Evolutionary conservation across 2,113 vertebrate species (phyloP).

Genomic region (Platanista minor): DNA sequence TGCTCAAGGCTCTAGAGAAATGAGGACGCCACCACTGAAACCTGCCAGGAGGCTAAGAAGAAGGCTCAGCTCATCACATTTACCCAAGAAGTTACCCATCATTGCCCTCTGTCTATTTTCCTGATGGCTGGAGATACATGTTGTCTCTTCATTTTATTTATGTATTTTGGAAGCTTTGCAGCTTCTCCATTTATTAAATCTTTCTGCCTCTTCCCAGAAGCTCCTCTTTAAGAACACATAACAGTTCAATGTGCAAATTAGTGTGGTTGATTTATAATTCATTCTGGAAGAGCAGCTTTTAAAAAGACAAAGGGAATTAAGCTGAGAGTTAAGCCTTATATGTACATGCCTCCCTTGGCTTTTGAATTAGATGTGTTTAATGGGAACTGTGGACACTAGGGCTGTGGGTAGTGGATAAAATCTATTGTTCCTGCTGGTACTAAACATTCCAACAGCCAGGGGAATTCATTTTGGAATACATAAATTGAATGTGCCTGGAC

Average conservation of each 20-base stretch:
- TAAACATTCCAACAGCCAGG: constrained; percentile 55
- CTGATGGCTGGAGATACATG: background rate
- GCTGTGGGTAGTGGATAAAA: constrained; percentile 39
- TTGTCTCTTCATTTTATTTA: constrained; percentile 56
- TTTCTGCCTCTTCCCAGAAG: constrained; percentile 69
- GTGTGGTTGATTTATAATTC: constrained; percentile 67
- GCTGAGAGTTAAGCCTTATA: constrained; percentile 43
- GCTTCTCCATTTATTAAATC: constrained; percentile 62
- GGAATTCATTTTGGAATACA: constrained; percentile 63
- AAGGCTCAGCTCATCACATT: background rate
- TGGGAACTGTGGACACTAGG: constrained; percentile 44
- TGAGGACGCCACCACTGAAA: background rate
- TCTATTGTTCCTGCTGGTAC: constrained; percentile 54
- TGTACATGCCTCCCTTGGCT: constrained; percentile 17
- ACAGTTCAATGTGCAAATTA: constrained; percentile 74
- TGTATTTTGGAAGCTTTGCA: constrained; percentile 54
- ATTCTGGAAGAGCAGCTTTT: constrained; percentile 66
- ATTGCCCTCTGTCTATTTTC: background rate
- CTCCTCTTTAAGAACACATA: constrained; percentile 74
- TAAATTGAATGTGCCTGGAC: constrained; percentile 54
- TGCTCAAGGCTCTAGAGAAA: background rate
- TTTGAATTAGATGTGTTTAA: constrained; percentile 70
- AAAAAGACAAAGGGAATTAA: constrained; percentile 70
- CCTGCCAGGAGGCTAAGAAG: background rate
- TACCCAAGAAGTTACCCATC: background rate